Base-by-base conservation (phyloP, 92 coral and sea anemone species). In the Palythoa caribaeorum region DNA sequence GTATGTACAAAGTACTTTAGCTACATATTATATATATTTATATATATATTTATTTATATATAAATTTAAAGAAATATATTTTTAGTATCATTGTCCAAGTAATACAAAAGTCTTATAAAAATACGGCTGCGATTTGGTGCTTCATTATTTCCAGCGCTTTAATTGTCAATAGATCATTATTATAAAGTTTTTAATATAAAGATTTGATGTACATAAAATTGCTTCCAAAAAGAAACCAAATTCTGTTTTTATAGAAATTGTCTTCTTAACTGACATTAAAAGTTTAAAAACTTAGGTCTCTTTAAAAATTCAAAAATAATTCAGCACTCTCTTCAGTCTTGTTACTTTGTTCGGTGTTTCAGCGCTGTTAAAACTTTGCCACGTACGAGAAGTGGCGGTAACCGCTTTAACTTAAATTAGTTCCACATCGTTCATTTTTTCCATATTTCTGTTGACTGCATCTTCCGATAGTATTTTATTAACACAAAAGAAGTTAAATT, bases 151-250 rank as follows among this genome's bases (percentile, higher is more conserved):
- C 76, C 76, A 60, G 36, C 84, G 0, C 28, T 65, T 81, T 48
- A 48, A 28, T 28, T 28, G 28, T 28, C 28, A 28, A 60, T 68
- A 81, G 40, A 66, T 19, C 39, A 80, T 19, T 50, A 47, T 71
- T 81, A 81, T 68, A 81, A 81, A 81, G 75, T 21, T 81, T 16
- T 81, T 48, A 63, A 68, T 81, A 65, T 65, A 21, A 80, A 81
- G 76, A 38, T 81, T 9, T 81, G 50, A 65, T 81, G 20, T 20
- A 81, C 76, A 81, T 47, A 81, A 81, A 81, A 78, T 47, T 81
- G 66, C 12, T 53, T 44, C 40, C 55, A 54, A 78, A 35, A 57
- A 68, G 9, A 14, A 9, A n/a, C 9, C 83, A 81, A 52, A 81
- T 10, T 66, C 36, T 40, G 9, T 38, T 36, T 44, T 62, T 81